Percentiles rank a stretch among this genome's conserved stretches.
Evolutionary conservation across 2,113 vertebrate genomes (phyloP).

Genomic region (Collichthys lucidus): DNA sequence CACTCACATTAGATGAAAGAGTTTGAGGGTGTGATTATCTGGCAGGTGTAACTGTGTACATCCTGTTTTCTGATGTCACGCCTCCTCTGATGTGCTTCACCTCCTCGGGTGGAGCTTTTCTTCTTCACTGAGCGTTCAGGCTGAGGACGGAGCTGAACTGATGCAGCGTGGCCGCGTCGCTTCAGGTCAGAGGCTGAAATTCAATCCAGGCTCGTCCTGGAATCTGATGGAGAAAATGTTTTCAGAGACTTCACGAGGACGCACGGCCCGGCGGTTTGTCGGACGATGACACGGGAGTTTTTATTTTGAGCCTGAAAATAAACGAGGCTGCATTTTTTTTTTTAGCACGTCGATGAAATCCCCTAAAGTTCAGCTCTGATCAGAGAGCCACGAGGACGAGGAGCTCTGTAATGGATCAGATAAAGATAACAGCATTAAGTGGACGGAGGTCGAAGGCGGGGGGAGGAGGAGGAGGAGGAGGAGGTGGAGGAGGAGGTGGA

Average conservation of each 20-base stretch:
- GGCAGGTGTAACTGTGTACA: not conserved
- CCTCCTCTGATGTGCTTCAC: not conserved
- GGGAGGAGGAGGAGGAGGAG: not conserved
- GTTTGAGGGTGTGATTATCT: not conserved
- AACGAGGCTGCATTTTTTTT: no score
- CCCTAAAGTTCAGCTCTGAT: not conserved
- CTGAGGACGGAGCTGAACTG: not conserved
- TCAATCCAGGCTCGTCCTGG: not conserved
- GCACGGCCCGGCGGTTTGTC: no score
- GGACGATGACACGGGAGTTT: no score
- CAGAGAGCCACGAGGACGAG: not conserved
- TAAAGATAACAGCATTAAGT: conserved; percentile 3
- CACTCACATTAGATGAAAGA: conserved; percentile 2
- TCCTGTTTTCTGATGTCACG: not conserved
- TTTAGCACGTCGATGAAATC: no score
- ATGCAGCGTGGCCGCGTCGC: not conserved
- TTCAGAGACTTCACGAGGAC: no score
- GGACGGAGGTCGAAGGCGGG: conserved; percentile 17
- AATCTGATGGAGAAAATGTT: no score
- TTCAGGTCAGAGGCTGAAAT: not conserved
- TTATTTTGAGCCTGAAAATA: no score
- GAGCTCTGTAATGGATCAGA: not conserved
- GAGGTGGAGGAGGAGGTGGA: not conserved
- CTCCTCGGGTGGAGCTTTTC: not conserved
- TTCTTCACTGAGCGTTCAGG: not conserved